A percentile compares a stretch with the other conserved stretches of the same genome.
These are phyloP conservation scores for Bothrops jararaca DNA, from an alignment of 2,113 vertebrate genomes.

Conservation along the genomic window DNA sequence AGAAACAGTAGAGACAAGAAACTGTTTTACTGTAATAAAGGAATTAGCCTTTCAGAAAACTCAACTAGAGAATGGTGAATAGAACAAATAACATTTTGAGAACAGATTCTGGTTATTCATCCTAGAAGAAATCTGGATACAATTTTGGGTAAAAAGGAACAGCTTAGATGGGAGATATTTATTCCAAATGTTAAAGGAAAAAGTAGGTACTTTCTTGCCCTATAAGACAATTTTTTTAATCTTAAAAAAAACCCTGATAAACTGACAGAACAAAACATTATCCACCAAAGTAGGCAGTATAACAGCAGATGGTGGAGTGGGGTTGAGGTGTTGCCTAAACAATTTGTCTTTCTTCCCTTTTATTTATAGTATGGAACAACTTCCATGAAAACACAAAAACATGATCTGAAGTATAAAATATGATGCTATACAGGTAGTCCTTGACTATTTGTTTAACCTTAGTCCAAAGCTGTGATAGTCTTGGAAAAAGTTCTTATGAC, in stretches of 20 bases:
- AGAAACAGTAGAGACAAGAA: no score
- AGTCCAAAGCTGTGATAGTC: not conserved
- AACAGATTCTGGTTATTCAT: not conserved
- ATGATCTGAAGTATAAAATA: not conserved
- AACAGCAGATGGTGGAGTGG: not conserved
- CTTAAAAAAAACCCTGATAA: not conserved
- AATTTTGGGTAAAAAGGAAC: not conserved
- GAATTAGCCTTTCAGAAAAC: not conserved
- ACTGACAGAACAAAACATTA: not conserved
- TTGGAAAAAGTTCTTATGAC: not conserved
- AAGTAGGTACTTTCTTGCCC: not conserved
- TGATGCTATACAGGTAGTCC: not conserved
- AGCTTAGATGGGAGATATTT: not conserved
- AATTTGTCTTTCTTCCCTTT: not conserved
- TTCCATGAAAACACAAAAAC: not conserved
- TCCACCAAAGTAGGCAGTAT: not conserved
- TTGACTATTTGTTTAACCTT: not conserved
- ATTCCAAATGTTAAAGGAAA: not conserved
- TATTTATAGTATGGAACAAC: not conserved
- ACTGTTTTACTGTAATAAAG: not conserved
- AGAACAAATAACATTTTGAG: not conserved
- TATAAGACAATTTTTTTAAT: not conserved
- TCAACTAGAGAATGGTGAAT: not conserved
- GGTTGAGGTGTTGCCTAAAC: not conserved
- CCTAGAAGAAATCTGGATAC: not conserved